A percentile compares a stretch with the other conserved stretches of the same genome.
Evolutionary conservation across 2,888 invertebrate species (phyloP).

Genomic region (Nomada ruficornis): DNA sequence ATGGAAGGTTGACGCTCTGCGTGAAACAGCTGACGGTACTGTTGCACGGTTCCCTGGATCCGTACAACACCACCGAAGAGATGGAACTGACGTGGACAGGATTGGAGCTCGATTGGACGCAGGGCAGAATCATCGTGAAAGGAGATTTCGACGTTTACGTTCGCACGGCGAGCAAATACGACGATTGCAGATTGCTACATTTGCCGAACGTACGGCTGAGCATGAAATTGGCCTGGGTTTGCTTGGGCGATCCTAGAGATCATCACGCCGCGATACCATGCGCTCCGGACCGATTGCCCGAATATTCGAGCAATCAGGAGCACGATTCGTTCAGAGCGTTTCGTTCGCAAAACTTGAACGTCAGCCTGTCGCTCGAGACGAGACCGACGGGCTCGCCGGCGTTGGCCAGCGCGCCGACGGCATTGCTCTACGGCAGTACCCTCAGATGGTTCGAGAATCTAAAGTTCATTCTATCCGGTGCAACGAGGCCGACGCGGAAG

Average conservation of each 20-base stretch:
- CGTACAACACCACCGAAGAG: conserved; percentile 99
- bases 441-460: conserved; percentile 98
- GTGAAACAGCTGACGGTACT: conserved; percentile 95
- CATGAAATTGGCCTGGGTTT: conserved; percentile 95
- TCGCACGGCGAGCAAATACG: conserved; percentile 99
- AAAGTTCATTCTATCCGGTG: conserved; percentile 95
- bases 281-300: conserved; percentile 97
- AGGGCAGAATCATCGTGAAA: conserved; percentile 95
- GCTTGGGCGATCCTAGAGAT: conserved; percentile 96
- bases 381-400: conserved; percentile 85
- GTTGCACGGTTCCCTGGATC: conserved; percentile 97
- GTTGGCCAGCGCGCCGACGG: conserved; percentile 87
- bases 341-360: conserved; percentile 93
- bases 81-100: conserved; percentile 99
- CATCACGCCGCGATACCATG: conserved; percentile 98
- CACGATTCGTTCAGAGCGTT: conserved; percentile 98
- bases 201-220: conserved; percentile 94
- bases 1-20: conserved; percentile 95
- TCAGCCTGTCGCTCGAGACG: conserved; percentile 92
- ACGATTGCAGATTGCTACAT: conserved; percentile 97
- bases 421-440: conserved; percentile 96
- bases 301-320: conserved; percentile 97
- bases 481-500: conserved; percentile 96
- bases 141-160: conserved; percentile 98
- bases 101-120: conserved; percentile 97